A percentile compares a stretch with the other conserved stretches of the same genome.
Conservation (phyloP, 2,888 invertebrate species). For the Anthophora plumipes region DNA sequence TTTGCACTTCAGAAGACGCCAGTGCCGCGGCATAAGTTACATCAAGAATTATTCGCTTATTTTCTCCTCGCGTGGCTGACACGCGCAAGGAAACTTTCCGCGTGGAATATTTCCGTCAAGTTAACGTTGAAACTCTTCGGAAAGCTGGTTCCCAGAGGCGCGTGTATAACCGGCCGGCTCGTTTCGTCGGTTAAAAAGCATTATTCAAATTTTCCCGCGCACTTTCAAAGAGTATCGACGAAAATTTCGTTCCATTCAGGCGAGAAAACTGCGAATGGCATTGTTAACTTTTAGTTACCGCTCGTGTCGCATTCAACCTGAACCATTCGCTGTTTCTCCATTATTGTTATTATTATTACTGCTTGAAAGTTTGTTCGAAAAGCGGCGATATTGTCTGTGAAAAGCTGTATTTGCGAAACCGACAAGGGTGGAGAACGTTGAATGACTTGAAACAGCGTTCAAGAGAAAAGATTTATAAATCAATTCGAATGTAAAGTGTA, state of each 20-base stretch:
- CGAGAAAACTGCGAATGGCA: background rate
- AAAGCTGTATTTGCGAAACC: background rate
- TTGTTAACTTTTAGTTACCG: conserved; percentile 7
- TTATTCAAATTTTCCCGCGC: conserved; percentile 30
- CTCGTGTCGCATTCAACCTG: background rate
- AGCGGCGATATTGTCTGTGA: background rate
- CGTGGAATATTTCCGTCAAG: conserved; percentile 8
- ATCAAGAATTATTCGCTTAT: conserved; percentile 46
- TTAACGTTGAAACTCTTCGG: conserved; percentile 8
- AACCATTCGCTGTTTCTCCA: background rate
- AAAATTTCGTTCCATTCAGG: conserved; percentile 24
- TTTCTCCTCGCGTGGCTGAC: conserved; percentile 5
- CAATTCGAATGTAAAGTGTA: conserved; percentile 5
- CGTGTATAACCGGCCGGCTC: background rate
- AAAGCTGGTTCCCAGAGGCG: background rate
- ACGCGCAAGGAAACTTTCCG: conserved; percentile 20
- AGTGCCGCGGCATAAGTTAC: conserved; percentile 37
- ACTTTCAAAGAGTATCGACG: conserved; percentile 30
- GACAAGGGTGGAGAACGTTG: background rate
- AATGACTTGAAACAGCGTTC: conserved; percentile 7
- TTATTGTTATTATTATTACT: background rate
- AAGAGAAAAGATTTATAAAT: background rate
- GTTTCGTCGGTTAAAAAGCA: background rate
- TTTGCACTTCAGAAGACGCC: conserved; percentile 33
- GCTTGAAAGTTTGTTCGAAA: background rate